Evolutionary conservation across 2,113 vertebrate species (phyloP).

Genomic region (Notothenia coriiceps): DNA sequence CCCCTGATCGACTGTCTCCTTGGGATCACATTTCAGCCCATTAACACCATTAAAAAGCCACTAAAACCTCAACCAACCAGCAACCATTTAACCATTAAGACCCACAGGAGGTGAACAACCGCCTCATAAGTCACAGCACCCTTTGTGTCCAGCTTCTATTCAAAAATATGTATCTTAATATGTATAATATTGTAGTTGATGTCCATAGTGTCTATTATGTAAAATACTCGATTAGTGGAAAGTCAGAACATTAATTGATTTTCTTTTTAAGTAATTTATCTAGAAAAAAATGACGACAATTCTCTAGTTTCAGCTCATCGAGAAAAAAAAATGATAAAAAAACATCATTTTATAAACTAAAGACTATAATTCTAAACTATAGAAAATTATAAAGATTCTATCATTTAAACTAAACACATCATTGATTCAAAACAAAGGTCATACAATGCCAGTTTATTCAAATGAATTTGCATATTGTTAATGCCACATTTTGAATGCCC

Average conservation of each 20-base stretch:
- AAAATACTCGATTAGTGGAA: background rate
- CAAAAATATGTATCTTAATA: slow-evolving; percentile 10
- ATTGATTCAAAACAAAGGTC: background rate
- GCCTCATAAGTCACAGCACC: slow-evolving; percentile 25
- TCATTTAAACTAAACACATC: background rate
- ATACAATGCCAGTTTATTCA: background rate
- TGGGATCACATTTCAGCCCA: slow-evolving; percentile 83
- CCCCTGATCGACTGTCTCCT: slow-evolving; percentile 76
- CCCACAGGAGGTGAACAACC: slow-evolving; percentile 60
- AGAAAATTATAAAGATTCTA: no score
- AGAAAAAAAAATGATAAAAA: background rate
- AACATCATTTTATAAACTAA: no score
- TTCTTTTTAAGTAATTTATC: background rate
- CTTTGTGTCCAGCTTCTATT: slow-evolving; percentile 34
- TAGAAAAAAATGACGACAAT: background rate
- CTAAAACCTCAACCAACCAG: slow-evolving; percentile 82
- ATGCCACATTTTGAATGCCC: background rate
- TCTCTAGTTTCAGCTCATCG: no score
- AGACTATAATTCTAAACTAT: no score
- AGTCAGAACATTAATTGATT: no score
- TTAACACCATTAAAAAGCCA: slow-evolving; percentile 85
- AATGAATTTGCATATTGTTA: background rate
- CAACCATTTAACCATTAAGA: slow-evolving; percentile 81
- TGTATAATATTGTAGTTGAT: slow-evolving; percentile 8
- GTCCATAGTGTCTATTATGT: background rate